These are phyloP conservation scores for Trichoplax adhaerens DNA, from an alignment of 37 sponge, comb jelly and placozoan species.

Conservation along the genomic window DNA sequence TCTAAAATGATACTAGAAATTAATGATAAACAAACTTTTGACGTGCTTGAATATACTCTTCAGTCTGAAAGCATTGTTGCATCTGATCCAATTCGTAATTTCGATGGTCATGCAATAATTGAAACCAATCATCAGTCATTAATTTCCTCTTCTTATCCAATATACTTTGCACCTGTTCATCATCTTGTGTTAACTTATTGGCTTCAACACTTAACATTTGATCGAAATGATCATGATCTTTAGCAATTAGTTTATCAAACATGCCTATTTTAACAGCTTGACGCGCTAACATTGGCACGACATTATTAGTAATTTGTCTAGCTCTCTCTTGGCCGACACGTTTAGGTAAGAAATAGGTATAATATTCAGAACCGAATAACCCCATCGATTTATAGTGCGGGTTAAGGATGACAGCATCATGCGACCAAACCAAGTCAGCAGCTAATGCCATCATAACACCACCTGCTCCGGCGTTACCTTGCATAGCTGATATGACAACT, in stretches of 20 bases:
- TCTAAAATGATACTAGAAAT: too few species aligned
- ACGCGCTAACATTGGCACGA: constrained; percentile 4
- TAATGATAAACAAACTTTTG: too few species aligned
- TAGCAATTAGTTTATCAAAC: constrained; percentile 6
- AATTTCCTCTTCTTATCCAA: too few species aligned
- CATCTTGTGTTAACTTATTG: too few species aligned
- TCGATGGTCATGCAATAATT: too few species aligned
- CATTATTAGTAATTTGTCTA: background rate
- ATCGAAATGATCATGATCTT: background rate
- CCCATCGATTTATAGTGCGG: constrained; percentile 16
- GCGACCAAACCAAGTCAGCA: constrained; percentile 8
- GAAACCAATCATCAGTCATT: too few species aligned
- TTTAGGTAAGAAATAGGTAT: constrained; percentile 12
- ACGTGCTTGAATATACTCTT: too few species aligned
- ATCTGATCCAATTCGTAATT: too few species aligned
- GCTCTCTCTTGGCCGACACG: constrained; percentile 8
- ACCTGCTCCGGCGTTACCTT: constrained; percentile 13
- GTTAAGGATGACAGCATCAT: constrained; percentile 5
- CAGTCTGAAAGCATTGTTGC: too few species aligned
- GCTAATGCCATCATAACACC: constrained; percentile 22
- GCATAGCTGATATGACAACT: constrained; percentile 6
- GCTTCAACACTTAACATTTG: too few species aligned
- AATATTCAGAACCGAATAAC: constrained; percentile 17
- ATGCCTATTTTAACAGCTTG: constrained; percentile 7
- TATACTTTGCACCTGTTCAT: too few species aligned